phyloP scores from a whole-genome alignment of 2,797 vertebrate species.

The Aulostomus chinensis region DNA sequence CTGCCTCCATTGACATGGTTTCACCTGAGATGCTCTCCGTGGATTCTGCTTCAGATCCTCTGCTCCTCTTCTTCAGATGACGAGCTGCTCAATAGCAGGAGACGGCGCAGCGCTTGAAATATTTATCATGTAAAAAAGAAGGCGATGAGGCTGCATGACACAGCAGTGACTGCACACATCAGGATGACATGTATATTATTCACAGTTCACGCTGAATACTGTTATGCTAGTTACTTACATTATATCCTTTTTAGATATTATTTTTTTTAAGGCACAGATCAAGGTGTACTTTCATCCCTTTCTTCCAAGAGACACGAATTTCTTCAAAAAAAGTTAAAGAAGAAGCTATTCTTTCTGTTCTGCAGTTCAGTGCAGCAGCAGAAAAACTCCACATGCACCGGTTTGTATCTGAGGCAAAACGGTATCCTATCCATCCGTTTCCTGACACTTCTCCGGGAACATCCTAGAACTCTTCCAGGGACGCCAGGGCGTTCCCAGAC shows the following conservation, averaged over 20 bases:
- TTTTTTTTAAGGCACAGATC: constrained; percentile 29
- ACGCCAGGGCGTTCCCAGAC: too few relatives aligned
- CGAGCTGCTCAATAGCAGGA: too few relatives aligned
- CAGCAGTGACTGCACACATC: constrained; percentile 15
- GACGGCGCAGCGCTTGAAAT: constrained; percentile 42
- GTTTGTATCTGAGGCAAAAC: too few relatives aligned
- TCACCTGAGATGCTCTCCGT: constrained; percentile 41
- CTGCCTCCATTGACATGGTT: constrained; percentile 30
- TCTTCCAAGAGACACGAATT: constrained; percentile 9
- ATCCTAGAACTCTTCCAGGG: too few relatives aligned
- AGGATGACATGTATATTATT: constrained; percentile 19
- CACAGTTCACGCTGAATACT: constrained; percentile 20
- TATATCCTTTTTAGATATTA: constrained; percentile 31
- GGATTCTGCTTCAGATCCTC: constrained; percentile 21
- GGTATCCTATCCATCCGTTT: too few relatives aligned
- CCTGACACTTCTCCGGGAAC: too few relatives aligned
- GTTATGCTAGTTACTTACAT: constrained; percentile 17
- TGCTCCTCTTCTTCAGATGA: too few relatives aligned
- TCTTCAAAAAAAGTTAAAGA: constrained; percentile 41
- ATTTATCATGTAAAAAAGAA: constrained; percentile 27
- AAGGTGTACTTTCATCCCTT: constrained; percentile 27
- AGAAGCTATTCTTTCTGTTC: background rate
- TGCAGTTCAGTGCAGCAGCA: constrained; percentile 12
- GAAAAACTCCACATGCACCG: too few relatives aligned
- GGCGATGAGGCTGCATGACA: constrained; percentile 8